phyloP scores from a whole-genome alignment of 2,797 vertebrate species.

The Streptopelia turtur region DNA sequence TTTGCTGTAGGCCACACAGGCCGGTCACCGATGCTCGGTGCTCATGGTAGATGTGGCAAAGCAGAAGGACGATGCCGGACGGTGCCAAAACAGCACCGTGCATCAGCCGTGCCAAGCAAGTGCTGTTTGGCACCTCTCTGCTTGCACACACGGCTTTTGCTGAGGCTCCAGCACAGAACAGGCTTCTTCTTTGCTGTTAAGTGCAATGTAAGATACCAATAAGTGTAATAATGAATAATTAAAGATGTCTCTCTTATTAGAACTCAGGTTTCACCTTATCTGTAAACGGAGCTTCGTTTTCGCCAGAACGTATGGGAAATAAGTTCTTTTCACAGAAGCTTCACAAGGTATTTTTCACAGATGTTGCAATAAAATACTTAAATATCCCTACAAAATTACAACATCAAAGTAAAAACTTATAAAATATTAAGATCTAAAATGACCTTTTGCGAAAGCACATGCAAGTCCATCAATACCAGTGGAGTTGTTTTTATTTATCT shows the following conservation, averaged over 20 bases:
- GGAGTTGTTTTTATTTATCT: not conserved
- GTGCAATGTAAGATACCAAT: constrained; percentile 27
- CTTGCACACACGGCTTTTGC: not conserved
- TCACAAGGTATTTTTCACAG: not conserved
- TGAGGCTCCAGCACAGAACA: not conserved
- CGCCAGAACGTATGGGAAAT: not conserved
- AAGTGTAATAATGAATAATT: constrained; percentile 67
- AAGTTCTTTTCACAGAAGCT: not conserved
- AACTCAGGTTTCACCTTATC: constrained; percentile 27
- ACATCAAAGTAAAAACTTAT: constrained; percentile 4
- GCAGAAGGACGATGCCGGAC: fast-evolving
- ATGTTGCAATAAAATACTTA: constrained; percentile 15
- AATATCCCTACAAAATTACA: constrained; percentile 13
- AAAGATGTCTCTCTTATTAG: constrained; percentile 53
- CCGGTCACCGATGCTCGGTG: fast-evolving
- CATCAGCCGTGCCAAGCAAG: fast-evolving
- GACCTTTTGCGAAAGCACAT: constrained; percentile 4
- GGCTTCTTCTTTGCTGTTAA: not conserved
- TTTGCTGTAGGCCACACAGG: not conserved
- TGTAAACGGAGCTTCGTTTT: not conserved
- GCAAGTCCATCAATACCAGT: not conserved
- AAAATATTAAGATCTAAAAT: constrained; percentile 37
- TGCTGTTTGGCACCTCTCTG: fast-evolving
- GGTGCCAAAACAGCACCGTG: not conserved
- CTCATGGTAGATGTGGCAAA: not conserved